phyloP scores from a whole-genome alignment of 2,113 vertebrate species.

The Sminthopsis crassicaudata region DNA sequence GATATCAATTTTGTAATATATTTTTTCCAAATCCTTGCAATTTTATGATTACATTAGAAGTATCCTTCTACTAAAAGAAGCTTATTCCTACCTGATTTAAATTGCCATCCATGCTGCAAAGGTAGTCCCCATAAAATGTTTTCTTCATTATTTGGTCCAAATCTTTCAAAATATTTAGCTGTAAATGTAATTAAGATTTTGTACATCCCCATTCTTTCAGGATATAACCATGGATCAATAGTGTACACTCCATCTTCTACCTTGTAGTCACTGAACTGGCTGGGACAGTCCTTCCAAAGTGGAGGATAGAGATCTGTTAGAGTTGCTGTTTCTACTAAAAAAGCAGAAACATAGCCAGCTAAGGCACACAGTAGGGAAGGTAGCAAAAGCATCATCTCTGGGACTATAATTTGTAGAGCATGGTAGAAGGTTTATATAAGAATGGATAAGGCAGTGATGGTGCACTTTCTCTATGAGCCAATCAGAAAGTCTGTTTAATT shows the following conservation, averaged over 20 bases:
- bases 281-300: conserved; percentile 83
- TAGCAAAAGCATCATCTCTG: conserved; percentile 41
- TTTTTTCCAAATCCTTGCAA: neutral
- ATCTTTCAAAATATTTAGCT: conserved; percentile 83
- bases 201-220: conserved; percentile 87
- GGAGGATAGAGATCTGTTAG: conserved; percentile 78
- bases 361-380: neutral
- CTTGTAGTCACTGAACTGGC: conserved; percentile 78
- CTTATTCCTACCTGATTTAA: conserved; percentile 85
- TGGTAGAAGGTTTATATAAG: conserved; percentile 65
- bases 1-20: neutral
- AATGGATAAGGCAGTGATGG: conserved; percentile 48
- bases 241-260: conserved; percentile 69
- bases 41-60: neutral
- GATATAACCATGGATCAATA: conserved; percentile 87
- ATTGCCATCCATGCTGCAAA: conserved; percentile 91
- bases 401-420: neutral
- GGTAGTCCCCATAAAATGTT: conserved; percentile 91
- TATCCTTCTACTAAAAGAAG: neutral
- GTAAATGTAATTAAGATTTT: conserved; percentile 85
- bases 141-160: conserved; percentile 80
- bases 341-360: neutral
- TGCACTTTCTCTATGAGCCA: neutral
- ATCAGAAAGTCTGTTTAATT: neutral
- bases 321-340: neutral